Conservation (phyloP, 2,113 vertebrate species). For the Ictidomys tridecemlineatus region DNA sequence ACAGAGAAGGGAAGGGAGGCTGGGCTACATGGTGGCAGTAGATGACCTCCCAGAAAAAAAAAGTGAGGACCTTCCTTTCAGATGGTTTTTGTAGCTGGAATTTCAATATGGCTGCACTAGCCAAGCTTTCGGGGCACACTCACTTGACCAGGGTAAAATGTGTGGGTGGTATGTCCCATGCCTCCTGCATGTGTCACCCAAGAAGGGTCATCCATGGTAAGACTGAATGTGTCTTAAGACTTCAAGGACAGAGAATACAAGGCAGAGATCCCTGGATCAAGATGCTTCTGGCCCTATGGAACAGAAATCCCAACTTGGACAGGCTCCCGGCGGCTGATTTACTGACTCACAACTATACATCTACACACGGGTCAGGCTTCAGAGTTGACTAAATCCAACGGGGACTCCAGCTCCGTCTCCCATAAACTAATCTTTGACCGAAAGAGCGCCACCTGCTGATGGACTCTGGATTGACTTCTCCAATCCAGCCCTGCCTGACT, state of each 20-base stretch:
- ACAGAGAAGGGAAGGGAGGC: neutral
- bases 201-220: neutral
- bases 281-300: neutral
- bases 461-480: neutral
- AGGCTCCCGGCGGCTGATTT: neutral
- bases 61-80: neutral
- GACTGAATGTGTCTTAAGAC: neutral
- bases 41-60: neutral
- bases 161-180: neutral
- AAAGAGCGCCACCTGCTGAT: neutral
- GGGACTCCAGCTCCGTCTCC: neutral
- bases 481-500: neutral
- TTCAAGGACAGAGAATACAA: neutral
- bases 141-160: too few relatives aligned
- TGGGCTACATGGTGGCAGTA: neutral
- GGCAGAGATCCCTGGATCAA: neutral
- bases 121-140: too few relatives aligned
- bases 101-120: fast-evolving
- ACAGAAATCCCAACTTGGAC: neutral
- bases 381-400: neutral
- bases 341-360: neutral
- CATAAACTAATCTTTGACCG: too few relatives aligned
- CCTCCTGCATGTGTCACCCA: too few relatives aligned
- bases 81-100: neutral
- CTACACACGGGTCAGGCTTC: neutral